These are phyloP conservation scores for Pygmarrhopalites habei DNA, from an alignment of 1,140 invertebrate species.

Conservation along the genomic window DNA sequence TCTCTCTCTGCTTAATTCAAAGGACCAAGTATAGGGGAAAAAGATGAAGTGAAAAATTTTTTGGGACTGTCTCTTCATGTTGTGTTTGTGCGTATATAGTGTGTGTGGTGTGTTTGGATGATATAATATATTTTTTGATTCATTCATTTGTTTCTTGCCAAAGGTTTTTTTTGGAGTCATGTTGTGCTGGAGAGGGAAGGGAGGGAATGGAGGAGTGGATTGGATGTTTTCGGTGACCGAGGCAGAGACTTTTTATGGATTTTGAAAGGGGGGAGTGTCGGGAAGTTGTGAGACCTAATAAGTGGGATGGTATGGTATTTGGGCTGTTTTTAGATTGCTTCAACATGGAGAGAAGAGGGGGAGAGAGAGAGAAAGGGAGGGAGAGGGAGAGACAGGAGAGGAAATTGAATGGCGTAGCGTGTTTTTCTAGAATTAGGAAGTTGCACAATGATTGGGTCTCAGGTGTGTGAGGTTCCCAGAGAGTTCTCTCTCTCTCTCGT, in stretches of 20 bases:
- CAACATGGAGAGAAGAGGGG: not conserved
- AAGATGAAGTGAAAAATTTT: no score
- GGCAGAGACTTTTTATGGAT: conserved; percentile 13
- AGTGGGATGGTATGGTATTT: conserved; percentile 13
- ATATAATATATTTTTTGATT: no score
- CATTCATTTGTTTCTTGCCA: no score
- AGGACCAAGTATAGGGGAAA: no score
- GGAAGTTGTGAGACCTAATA: conserved; percentile 7
- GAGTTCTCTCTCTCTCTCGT: no score
- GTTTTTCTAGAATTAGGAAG: conserved; percentile 25
- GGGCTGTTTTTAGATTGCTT: not conserved
- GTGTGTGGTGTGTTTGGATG: no score
- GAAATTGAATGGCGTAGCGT: conserved; percentile 27
- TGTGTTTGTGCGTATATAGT: no score
- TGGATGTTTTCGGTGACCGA: conserved; percentile 3
- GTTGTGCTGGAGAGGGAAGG: not conserved
- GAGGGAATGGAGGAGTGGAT: conserved; percentile 2
- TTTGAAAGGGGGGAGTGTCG: conserved; percentile 16
- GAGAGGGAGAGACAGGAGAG: not conserved
- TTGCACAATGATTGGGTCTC: conserved; percentile 35
- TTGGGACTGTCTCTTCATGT: no score
- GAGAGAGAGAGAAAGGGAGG: conserved; percentile 3
- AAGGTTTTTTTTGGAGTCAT: no score
- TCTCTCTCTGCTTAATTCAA: no score
- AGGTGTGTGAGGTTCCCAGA: conserved; percentile 34